Evolutionary conservation across 1,140 invertebrate genomes (phyloP).

Genomic region (Drosophila mayri): DNA sequence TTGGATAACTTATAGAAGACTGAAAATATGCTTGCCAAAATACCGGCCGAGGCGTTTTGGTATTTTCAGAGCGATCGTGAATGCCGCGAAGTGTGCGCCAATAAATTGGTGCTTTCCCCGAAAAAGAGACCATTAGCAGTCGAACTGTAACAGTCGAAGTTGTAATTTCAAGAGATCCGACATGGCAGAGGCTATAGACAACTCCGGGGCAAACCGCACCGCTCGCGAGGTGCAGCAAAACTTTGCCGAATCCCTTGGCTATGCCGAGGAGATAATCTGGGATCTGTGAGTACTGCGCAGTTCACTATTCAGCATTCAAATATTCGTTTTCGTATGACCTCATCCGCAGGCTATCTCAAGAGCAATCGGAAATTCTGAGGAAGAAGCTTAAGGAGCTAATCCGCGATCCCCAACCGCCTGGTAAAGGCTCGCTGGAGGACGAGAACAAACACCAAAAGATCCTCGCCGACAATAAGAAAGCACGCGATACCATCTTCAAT

Average conservation of each 20-base stretch:
- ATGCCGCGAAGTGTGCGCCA: too few relatives aligned
- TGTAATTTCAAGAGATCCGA: too few relatives aligned
- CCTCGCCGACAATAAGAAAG: constrained; percentile 12
- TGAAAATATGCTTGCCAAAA: background rate
- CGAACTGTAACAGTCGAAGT: background rate
- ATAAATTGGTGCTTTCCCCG: constrained; percentile 26
- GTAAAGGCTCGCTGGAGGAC: background rate
- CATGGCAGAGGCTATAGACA: constrained; percentile 23
- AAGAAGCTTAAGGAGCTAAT: constrained; percentile 48
- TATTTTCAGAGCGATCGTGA: constrained; percentile 17
- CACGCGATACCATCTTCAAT: constrained; percentile 55
- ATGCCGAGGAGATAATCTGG: constrained; percentile 62
- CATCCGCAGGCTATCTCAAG: constrained; percentile 35
- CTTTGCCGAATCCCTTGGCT: constrained; percentile 58
- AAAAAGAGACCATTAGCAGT: background rate
- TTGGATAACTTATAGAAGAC: background rate
- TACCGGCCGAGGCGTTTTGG: constrained; percentile 12
- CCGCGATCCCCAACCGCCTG: constrained; percentile 26
- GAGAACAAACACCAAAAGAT: background rate
- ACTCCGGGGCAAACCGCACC: constrained; percentile 2
- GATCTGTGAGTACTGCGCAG: constrained; percentile 70
- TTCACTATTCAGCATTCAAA: background rate
- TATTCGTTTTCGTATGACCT: background rate
- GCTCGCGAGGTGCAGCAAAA: constrained; percentile 59
- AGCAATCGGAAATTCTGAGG: constrained; percentile 25